Conservation (phyloP, 2,113 vertebrate species). For the Salvator merianae region DNA sequence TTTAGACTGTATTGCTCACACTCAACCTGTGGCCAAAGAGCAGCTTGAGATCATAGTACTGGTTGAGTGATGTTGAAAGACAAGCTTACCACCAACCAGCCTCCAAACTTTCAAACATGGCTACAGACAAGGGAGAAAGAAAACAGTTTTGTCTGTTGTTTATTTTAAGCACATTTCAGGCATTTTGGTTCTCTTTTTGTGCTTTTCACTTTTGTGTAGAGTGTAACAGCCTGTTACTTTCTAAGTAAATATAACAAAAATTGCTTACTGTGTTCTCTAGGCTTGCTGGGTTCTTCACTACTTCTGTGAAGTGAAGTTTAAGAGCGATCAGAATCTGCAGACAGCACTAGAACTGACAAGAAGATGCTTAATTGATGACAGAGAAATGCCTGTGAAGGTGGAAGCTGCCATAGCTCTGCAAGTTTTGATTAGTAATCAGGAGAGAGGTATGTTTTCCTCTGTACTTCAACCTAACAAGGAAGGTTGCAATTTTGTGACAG, state of each 20-base stretch:
- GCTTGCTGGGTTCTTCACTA: slow-evolving; percentile 99
- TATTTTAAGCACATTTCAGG: neutral
- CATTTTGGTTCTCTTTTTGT: neutral
- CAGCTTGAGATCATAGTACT: slow-evolving; percentile 82
- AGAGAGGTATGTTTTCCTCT: slow-evolving; percentile 84
- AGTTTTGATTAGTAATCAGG: slow-evolving; percentile 98
- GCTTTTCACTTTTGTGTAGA: neutral
- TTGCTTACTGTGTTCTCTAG: slow-evolving; percentile 65
- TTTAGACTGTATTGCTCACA: slow-evolving; percentile 70
- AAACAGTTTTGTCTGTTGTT: too few species aligned
- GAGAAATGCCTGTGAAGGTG: slow-evolving; percentile 98
- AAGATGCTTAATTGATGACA: slow-evolving; percentile 94
- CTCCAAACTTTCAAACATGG: slow-evolving; percentile 77
- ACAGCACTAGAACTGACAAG: slow-evolving; percentile 93
- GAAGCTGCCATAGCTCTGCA: slow-evolving; percentile 98
- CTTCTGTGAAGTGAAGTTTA: slow-evolving; percentile 99
- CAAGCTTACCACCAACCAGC: slow-evolving; percentile 73
- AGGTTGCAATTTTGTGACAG: neutral
- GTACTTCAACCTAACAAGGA: neutral
- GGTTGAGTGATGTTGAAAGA: slow-evolving; percentile 75
- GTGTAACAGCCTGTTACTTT: too few species aligned
- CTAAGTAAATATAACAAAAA: neutral
- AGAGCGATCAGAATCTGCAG: slow-evolving; percentile 97
- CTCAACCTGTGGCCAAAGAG: slow-evolving; percentile 73
- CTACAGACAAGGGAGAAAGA: neutral